A percentile compares a stretch with the other conserved stretches of the same genome.
Conservation (phyloP, 37 sponge, comb jelly and placozoan species). For the Oopsacas minuta region DNA sequence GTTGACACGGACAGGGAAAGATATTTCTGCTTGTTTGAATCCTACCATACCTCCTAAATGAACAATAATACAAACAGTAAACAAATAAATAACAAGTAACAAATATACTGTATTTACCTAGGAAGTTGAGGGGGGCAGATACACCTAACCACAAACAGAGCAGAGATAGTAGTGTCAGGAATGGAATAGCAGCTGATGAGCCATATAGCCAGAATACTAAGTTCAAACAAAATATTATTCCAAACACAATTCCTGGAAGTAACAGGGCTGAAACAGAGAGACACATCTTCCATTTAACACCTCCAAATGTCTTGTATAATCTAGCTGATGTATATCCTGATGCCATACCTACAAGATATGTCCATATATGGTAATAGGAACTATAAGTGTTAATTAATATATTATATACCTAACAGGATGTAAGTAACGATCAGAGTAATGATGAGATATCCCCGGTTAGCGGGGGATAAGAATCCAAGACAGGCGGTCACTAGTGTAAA, state of each 20-base stretch:
- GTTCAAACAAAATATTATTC: slow-evolving; percentile 74
- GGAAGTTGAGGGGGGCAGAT: slow-evolving; percentile 86
- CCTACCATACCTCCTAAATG: slow-evolving; percentile 3
- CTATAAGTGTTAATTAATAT: neutral
- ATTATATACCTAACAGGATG: neutral
- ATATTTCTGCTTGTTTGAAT: slow-evolving; percentile 19
- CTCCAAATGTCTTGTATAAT: slow-evolving; percentile 60
- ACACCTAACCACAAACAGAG: slow-evolving; percentile 90
- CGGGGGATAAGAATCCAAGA: slow-evolving; percentile 92
- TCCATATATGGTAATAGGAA: neutral
- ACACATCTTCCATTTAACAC: slow-evolving; percentile 23
- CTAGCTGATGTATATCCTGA: slow-evolving; percentile 85
- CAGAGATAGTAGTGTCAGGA: slow-evolving; percentile 80
- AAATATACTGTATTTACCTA: too few relatives aligned
- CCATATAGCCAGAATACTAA: slow-evolving; percentile 76
- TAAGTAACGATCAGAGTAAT: slow-evolving; percentile 69
- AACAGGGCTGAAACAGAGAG: slow-evolving; percentile 70
- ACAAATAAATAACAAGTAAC: too few relatives aligned
- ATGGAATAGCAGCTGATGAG: slow-evolving; percentile 94
- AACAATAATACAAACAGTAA: too few relatives aligned
- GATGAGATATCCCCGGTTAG: slow-evolving; percentile 89
- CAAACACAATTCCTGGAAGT: slow-evolving; percentile 68
- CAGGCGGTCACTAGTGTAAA: slow-evolving; percentile 79
- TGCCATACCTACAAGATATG: slow-evolving; percentile 32
- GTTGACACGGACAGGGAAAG: slow-evolving; percentile 76